Conservation (phyloP, 37 sponge, comb jelly and placozoan species). For the Cliona cf. orientalis region DNA sequence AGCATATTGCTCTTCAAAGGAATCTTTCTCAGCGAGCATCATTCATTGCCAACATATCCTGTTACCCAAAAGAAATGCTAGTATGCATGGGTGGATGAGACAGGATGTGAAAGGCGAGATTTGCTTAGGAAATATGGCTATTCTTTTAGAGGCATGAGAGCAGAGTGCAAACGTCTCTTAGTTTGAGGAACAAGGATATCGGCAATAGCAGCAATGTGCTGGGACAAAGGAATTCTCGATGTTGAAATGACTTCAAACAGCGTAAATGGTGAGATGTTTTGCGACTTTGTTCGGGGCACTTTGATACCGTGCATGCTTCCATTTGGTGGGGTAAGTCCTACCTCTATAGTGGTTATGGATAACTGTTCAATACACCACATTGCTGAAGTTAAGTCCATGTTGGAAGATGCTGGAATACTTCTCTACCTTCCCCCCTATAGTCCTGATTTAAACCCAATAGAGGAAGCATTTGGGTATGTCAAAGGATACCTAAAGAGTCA, state of each 20-base stretch:
- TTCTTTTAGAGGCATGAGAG: constrained; percentile 9
- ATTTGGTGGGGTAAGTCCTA: constrained; percentile 1
- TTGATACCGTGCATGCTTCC: constrained; percentile 20
- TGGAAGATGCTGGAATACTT: neutral
- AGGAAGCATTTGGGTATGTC: neutral
- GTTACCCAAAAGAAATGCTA: too few species aligned
- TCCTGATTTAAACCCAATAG: constrained; percentile 10
- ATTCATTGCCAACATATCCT: too few species aligned
- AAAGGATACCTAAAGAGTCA: neutral
- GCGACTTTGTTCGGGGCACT: constrained; percentile 15
- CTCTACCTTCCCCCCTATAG: constrained; percentile 5
- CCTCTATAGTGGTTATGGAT: constrained; percentile 7
- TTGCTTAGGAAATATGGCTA: constrained; percentile 20
- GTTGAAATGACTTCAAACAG: constrained; percentile 1
- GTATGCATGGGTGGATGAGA: neutral
- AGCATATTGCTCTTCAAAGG: constrained; percentile 5
- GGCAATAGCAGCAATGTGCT: constrained; percentile 23
- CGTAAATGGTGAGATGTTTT: constrained; percentile 4
- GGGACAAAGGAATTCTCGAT: neutral
- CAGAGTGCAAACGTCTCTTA: neutral
- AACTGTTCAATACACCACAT: neutral
- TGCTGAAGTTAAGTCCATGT: neutral
- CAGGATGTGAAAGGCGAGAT: neutral
- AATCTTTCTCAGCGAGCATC: neutral
- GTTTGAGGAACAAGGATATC: neutral